These are phyloP conservation scores for Acanthosepion esculentum DNA, from an alignment of 2,888 invertebrate species.

Conservation along the genomic window DNA sequence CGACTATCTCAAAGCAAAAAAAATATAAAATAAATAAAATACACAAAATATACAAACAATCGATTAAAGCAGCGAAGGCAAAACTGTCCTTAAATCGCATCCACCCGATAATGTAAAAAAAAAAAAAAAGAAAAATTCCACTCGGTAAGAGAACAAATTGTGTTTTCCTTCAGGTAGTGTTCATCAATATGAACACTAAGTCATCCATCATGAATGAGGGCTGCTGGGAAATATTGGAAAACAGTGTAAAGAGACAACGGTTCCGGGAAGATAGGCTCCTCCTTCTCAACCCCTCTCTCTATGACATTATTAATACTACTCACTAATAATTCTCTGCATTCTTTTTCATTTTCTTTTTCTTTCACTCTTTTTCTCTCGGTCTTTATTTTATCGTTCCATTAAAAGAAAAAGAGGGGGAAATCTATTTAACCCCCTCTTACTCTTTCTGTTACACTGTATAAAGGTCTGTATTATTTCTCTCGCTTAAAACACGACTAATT, in stretches of 20 bases:
- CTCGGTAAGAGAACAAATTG: background rate
- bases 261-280: background rate
- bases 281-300: background rate
- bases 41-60: background rate
- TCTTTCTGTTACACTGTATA: too few relatives aligned
- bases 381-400: too few relatives aligned
- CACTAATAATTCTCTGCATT: too few relatives aligned
- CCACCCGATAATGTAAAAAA: background rate
- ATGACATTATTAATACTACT: too few relatives aligned
- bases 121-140: background rate
- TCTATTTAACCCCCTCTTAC: too few relatives aligned
- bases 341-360: too few relatives aligned
- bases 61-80: background rate
- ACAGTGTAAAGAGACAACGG: background rate
- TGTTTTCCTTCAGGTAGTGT: constrained; percentile 21
- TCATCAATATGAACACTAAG: constrained; percentile 10
- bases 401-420: too few relatives aligned
- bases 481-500: too few relatives aligned
- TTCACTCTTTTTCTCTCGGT: too few relatives aligned
- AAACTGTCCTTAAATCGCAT: background rate
- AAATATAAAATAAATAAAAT: background rate
- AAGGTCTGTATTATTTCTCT: too few relatives aligned
- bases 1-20: constrained; percentile 24
- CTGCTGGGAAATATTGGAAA: constrained; percentile 34
- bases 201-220: constrained; percentile 33